Evolutionary conservation across 1,140 invertebrate species (phyloP), one percentile per base, ranked within the genome.

Genomic region (Eubasilissa regina): DNA sequence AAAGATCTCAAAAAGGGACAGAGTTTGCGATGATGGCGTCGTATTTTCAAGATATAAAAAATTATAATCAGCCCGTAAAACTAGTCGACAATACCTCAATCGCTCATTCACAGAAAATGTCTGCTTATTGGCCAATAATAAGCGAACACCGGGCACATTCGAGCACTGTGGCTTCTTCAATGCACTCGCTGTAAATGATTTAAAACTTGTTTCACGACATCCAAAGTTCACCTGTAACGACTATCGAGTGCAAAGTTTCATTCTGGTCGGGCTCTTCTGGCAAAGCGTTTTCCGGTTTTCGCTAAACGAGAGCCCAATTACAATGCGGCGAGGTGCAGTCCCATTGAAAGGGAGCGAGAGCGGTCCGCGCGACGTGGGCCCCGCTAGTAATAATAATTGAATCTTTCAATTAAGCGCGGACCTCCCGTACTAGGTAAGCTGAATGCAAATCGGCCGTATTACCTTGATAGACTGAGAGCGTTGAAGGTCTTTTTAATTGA

Each of bases 301-400:
- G 47, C 66, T 70, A 70, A 70, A 70, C 66, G 66, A 70, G 47
- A 17, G 66, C 66, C 66, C 58, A 62, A 62, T 62, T 62, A 62
- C 17, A 21, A 62, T 62, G 58, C 58, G 58, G 58, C 53, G 58
- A 62, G 58, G 58, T 62, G 58, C 58, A 62, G 58, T 62, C 35
- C 35, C 58, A 62, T 62, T 62, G 58, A 62, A 62, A 62, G 25
- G 13, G 62, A 43, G 35, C n/a, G 35, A 15, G 3, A 12, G 45
- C 66, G 66, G 66, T 51, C 47, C 66, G 66, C 66, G 66, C 66
- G 44, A 70, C 51, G 47, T 48, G 66, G 51, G 66, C 66, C 51
- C 66, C 66, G 45, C 45, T 47, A 21, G 66, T 70, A 25, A 70
- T 70, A 51, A 51, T 70, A 70, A 70, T 70, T 70, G 66, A 70